phyloP scores from a whole-genome alignment of 2,888 invertebrate genomes.

The Archaeoteleia sp. region DNA sequence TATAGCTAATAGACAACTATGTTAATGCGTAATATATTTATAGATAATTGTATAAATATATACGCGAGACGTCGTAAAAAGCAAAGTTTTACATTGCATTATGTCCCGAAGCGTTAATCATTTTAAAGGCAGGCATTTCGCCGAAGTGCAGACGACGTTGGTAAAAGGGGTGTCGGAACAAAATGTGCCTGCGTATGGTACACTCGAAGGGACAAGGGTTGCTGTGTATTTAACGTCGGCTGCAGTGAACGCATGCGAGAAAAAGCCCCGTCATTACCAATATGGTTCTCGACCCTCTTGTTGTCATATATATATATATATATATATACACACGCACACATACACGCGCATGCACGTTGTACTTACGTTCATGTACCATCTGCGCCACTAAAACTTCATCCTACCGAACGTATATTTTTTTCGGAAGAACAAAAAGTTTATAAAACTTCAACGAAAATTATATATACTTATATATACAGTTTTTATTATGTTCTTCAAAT shows the following conservation, averaged over 20 bases:
- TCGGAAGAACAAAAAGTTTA: too few species aligned
- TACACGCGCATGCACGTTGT: conserved; percentile 5
- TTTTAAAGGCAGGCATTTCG: conserved; percentile 4
- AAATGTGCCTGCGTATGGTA: conserved; percentile 19
- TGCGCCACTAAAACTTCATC: too few species aligned
- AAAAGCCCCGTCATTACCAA: conserved; percentile 30
- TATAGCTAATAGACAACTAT: too few species aligned
- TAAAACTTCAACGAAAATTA: too few species aligned
- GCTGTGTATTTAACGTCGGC: conserved; percentile 31
- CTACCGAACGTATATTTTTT: too few species aligned
- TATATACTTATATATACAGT: too few species aligned
- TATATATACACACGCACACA: background rate
- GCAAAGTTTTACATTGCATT: conserved; percentile 1
- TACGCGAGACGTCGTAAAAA: background rate
- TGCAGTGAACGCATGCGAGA: conserved; percentile 39
- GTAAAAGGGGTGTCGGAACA: conserved; percentile 7
- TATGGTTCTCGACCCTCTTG: conserved; percentile 23
- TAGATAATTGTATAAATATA: too few species aligned
- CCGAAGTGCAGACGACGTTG: conserved; percentile 2
- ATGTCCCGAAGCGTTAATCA: conserved; percentile 14
- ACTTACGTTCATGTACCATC: conserved; percentile 6
- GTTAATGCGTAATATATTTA: too few species aligned
- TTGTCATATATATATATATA: background rate
- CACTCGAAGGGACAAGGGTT: conserved; percentile 27
- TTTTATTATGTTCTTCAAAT: too few species aligned